phyloP scores from a whole-genome alignment of 2,113 vertebrate genomes.

The Myotis brandtii region DNA sequence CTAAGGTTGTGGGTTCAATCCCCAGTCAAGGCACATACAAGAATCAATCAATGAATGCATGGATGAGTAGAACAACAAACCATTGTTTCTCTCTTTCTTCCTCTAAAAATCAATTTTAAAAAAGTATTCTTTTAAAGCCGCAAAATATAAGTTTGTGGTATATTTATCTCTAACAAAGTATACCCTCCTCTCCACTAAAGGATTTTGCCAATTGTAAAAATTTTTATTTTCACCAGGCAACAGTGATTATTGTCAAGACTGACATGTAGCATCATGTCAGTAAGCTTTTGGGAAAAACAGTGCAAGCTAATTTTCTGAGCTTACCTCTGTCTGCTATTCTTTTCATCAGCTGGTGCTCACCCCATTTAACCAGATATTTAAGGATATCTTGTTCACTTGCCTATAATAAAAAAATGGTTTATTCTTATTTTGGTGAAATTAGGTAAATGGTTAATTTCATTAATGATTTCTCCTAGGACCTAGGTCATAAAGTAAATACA shows the following conservation, averaged over 20 bases:
- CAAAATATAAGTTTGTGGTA: constrained; percentile 21
- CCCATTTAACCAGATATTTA: constrained; percentile 99
- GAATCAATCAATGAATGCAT: background rate
- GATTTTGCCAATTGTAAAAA: background rate
- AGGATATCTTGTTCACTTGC: constrained; percentile 99
- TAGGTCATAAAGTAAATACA: background rate
- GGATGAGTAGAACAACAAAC: background rate
- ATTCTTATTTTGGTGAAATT: constrained; percentile 54
- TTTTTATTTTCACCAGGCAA: background rate
- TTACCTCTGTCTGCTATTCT: constrained; percentile 99
- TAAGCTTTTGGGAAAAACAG: background rate
- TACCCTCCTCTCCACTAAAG: background rate
- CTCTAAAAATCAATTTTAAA: background rate
- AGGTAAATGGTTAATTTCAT: constrained; percentile 34
- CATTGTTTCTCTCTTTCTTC: background rate
- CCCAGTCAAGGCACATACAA: background rate
- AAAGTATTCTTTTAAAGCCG: background rate
- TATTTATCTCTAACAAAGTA: constrained; percentile 15
- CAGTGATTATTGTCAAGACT: background rate
- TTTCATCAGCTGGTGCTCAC: constrained; percentile 98
- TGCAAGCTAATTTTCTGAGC: constrained; percentile 50
- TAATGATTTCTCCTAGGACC: background rate
- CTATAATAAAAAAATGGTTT: constrained; percentile 86
- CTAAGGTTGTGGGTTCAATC: background rate
- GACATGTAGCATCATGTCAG: background rate